phyloP scores from a whole-genome alignment of 1,140 invertebrate species.

The Agrypnia vestita region DNA sequence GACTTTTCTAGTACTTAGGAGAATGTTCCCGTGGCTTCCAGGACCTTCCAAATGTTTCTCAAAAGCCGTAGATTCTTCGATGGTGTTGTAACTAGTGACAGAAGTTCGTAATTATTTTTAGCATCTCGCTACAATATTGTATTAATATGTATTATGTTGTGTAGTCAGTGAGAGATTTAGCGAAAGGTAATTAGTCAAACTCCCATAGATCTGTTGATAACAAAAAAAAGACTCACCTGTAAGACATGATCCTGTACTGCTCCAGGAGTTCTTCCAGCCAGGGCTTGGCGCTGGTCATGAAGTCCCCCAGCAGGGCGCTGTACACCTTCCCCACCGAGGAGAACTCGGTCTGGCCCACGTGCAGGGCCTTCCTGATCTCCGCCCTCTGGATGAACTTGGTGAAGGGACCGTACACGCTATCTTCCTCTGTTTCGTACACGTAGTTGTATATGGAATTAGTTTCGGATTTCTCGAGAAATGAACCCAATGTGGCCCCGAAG shows the following conservation, averaged over 20 bases:
- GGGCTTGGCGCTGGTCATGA: constrained; percentile 85
- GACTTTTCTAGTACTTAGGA: no score
- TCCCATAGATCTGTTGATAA: no score
- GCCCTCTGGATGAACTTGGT: constrained; percentile 76
- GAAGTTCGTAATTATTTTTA: no score
- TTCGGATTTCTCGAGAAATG: constrained; percentile 75
- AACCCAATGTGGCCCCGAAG: constrained; percentile 63
- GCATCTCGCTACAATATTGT: no score
- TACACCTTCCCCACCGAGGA: constrained; percentile 75
- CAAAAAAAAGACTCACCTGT: no score
- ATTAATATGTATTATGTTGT: no score
- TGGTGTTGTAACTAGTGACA: no score
- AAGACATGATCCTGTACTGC: constrained; percentile 78
- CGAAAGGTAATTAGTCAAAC: no score
- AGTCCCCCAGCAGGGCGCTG: constrained; percentile 79
- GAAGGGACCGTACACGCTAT: constrained; percentile 67
- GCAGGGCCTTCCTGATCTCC: constrained; percentile 75
- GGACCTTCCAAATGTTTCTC: no score
- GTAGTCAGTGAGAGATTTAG: no score
- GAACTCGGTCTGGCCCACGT: constrained; percentile 75
- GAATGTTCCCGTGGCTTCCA: no score
- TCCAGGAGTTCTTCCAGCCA: constrained; percentile 79
- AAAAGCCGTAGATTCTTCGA: no score
- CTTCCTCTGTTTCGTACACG: constrained; percentile 72
- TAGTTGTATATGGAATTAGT: constrained; percentile 80